These are phyloP conservation scores for Uromys caudimaculatus DNA, from an alignment of 2,797 vertebrate species.

Conservation along the genomic window DNA sequence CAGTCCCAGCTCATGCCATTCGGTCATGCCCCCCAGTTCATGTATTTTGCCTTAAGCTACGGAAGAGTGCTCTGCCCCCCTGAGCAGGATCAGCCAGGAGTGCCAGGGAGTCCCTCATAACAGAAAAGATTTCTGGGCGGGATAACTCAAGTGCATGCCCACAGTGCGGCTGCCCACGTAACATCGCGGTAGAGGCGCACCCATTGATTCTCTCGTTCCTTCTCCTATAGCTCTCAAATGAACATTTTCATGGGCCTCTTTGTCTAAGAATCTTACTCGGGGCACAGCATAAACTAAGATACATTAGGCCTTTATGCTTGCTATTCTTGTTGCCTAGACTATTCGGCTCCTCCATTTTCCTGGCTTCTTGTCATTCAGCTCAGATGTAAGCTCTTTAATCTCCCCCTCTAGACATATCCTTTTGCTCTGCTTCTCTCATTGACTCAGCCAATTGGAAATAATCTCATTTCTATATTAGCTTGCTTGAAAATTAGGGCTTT, in stretches of 20 bases:
- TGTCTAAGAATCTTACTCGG: not conserved
- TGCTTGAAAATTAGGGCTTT: conserved; percentile 12
- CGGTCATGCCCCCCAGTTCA: not conserved
- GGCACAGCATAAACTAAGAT: not conserved
- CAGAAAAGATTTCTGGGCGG: not conserved
- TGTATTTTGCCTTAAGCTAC: not conserved
- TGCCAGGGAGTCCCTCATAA: not conserved
- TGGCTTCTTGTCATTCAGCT: conserved; percentile 16
- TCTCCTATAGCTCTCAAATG: not conserved
- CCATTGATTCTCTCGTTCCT: not conserved
- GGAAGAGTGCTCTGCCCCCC: not conserved
- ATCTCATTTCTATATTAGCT: conserved; percentile 40
- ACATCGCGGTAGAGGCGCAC: not conserved
- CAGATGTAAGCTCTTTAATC: not conserved
- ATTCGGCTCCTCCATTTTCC: not conserved
- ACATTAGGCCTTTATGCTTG: not conserved
- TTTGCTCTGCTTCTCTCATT: not conserved
- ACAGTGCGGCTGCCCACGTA: too few species aligned
- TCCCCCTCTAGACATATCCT: not conserved
- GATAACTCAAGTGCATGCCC: not conserved
- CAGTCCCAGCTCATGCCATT: not conserved
- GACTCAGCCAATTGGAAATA: conserved; percentile 15
- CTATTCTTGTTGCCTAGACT: not conserved
- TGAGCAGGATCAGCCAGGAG: not conserved
- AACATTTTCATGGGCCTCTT: not conserved